These are phyloP conservation scores for Vulpes vulpes DNA, from an alignment of 2,113 vertebrate genomes.

Conservation along the genomic window DNA sequence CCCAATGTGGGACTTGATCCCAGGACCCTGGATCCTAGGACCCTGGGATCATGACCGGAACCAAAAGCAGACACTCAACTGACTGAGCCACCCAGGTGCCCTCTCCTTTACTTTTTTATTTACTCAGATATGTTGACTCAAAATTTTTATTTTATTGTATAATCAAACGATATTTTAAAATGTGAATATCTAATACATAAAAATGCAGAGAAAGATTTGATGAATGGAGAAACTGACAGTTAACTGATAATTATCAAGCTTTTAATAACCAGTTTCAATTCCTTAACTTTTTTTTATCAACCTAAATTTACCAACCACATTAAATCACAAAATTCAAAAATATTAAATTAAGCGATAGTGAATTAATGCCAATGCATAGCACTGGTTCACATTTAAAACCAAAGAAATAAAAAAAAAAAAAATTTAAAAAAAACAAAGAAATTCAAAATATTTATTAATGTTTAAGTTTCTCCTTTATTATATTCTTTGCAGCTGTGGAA, in stretches of 20 bases:
- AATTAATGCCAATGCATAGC: background rate
- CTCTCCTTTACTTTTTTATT: slow-evolving; percentile 15
- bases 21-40: too few species aligned
- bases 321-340: background rate
- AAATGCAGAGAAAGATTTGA: background rate
- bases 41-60: too few species aligned
- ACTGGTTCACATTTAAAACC: background rate
- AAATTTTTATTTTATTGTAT: background rate
- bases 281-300: background rate
- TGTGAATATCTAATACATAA: background rate
- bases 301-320: background rate
- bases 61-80: too few species aligned
- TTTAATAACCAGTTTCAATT: background rate
- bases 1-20: too few species aligned
- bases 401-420: background rate
- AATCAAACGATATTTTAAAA: background rate
- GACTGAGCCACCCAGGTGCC: too few species aligned
- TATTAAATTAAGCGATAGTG: background rate
- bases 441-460: slow-evolving; percentile 28
- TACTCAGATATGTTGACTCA: background rate
- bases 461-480: slow-evolving; percentile 13
- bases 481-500: background rate
- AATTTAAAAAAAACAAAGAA: background rate
- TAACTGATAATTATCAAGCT: background rate
- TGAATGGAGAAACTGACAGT: background rate